phyloP scores from a whole-genome alignment of 2,888 invertebrate genomes.

The Sphaeridia pumilis region DNA sequence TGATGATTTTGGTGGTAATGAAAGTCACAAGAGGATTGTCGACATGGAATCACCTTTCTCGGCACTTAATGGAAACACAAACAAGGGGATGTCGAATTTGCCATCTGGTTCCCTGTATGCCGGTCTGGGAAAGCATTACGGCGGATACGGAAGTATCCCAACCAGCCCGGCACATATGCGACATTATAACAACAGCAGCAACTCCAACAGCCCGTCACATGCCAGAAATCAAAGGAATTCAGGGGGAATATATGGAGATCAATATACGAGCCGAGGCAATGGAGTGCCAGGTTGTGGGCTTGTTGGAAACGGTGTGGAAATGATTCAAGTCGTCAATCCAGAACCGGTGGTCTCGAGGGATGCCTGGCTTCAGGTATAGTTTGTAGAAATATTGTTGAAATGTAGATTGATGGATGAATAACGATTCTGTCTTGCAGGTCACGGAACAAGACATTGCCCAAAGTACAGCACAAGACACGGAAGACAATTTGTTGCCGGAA shows the following conservation, averaged over 20 bases:
- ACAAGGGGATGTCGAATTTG: neutral
- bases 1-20: conserved; percentile 10
- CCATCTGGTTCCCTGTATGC: neutral
- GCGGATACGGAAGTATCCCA: no score
- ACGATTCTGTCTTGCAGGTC: no score
- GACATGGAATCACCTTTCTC: conserved; percentile 1
- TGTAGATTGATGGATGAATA: neutral
- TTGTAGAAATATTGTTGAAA: no score
- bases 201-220: no score
- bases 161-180: no score
- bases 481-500: conserved; percentile 58
- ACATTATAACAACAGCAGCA: no score
- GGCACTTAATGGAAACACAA: neutral
- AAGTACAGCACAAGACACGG: conserved; percentile 55
- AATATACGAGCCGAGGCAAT: no score
- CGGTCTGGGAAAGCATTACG: no score
- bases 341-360: conserved; percentile 75
- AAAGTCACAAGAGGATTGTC: no score
- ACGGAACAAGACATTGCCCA: conserved; percentile 85
- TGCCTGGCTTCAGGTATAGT: conserved; percentile 65
- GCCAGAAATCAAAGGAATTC: no score
- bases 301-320: conserved; percentile 56
- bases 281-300: conserved; percentile 39
- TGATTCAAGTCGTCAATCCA: conserved; percentile 66
- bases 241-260: no score